Evolutionary conservation across 2,888 invertebrate species (phyloP).

Genomic region (Caenorhabditis afra): DNA sequence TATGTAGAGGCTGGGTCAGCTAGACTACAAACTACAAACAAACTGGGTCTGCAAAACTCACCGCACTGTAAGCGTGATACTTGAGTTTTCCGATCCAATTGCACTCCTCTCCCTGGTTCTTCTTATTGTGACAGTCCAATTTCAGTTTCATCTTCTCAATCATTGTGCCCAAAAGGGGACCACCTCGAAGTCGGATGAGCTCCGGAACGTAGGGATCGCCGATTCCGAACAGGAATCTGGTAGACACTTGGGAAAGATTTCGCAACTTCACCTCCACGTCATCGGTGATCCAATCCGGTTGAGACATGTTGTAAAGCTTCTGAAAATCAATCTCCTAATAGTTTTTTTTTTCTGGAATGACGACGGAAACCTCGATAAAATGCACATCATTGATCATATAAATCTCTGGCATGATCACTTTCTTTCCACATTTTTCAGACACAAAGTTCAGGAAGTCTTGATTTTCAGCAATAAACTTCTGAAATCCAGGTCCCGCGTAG

Average conservation of each 20-base stretch:
- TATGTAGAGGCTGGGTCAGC: no score
- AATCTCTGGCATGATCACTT: conserved; percentile 66
- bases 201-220: conserved; percentile 72
- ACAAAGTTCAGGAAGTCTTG: conserved; percentile 68
- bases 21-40: no score
- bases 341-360: no score
- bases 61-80: conserved; percentile 78
- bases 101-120: conserved; percentile 64
- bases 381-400: conserved; percentile 73
- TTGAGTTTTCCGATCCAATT: conserved; percentile 71
- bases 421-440: conserved; percentile 67
- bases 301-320: conserved; percentile 73
- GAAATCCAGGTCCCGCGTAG: conserved; percentile 60
- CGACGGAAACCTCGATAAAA: conserved; percentile 72
- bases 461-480: conserved; percentile 64
- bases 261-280: conserved; percentile 62
- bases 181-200: conserved; percentile 67
- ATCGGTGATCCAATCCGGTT: conserved; percentile 70
- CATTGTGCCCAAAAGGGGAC: conserved; percentile 58
- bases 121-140: conserved; percentile 48
- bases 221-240: conserved; percentile 71
- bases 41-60: conserved; percentile 35
- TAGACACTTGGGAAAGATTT: conserved; percentile 72
- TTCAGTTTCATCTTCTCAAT: conserved; percentile 66
- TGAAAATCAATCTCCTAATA: conserved; percentile 45